Evolutionary conservation across 2,113 vertebrate genomes (phyloP).

Genomic region (Tricholaema leucomelas): DNA sequence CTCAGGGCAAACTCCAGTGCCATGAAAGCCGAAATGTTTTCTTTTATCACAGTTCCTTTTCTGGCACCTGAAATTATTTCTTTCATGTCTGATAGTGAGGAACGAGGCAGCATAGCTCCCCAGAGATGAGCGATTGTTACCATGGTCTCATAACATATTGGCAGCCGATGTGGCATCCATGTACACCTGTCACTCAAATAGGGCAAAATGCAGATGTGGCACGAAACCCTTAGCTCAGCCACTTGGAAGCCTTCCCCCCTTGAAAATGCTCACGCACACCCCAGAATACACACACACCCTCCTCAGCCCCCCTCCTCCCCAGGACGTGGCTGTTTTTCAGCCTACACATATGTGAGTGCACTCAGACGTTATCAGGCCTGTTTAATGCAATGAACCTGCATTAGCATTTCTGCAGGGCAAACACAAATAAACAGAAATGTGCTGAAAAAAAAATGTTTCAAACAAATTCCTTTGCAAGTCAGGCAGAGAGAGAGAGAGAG

Average conservation of each 20-base stretch:
- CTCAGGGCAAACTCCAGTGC: constrained; percentile 78
- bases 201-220: constrained; percentile 62
- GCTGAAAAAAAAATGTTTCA: constrained; percentile 58
- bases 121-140: constrained; percentile 83
- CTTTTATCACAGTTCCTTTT: constrained; percentile 75
- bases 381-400: constrained; percentile 44
- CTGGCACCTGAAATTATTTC: constrained; percentile 87
- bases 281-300: neutral
- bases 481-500: constrained; percentile 49
- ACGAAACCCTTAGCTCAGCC: neutral
- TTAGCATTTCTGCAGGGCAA: constrained; percentile 77
- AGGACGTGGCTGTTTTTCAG: constrained; percentile 20
- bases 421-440: constrained; percentile 78
- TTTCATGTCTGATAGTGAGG: constrained; percentile 84
- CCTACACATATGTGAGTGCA: constrained; percentile 44
- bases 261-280: neutral
- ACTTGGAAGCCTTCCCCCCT: neutral
- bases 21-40: constrained; percentile 78
- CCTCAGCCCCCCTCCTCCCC: neutral
- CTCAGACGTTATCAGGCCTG: constrained; percentile 54
- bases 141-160: constrained; percentile 83
- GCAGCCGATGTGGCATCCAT: constrained; percentile 77
- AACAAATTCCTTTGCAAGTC: constrained; percentile 60
- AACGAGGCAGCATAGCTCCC: constrained; percentile 76
- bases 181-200: constrained; percentile 86